Base-by-base conservation (phyloP, 2,797 vertebrate genomes). In the Oreortyx pictus region DNA sequence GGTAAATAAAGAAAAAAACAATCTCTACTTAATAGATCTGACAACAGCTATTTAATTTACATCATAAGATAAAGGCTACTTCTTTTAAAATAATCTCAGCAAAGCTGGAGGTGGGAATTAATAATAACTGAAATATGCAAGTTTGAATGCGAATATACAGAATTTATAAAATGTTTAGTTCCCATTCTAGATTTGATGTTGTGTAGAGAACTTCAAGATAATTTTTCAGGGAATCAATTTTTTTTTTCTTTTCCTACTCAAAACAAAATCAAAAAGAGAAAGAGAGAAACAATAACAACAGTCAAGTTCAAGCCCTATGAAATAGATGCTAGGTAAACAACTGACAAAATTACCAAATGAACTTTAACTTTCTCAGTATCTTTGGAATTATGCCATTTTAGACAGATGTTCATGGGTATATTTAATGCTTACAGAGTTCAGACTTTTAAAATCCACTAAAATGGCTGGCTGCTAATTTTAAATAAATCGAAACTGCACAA, bases 21-120 rank as follows among this genome's bases (percentile, higher is more conserved):
- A 41, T 77, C 50, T 72, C 64, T 90, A 14, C 64, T 87, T 86
- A 94, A 90, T 47, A 90, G 92, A 93, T 44, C 65, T 95, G 95
- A 96, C 84, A 94, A 87, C 76, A 88, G 65, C 66, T 82, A 81
- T 81, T 93, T 93, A 92, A 95, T 95, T 95, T 96, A 80, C 50
- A 74, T 93, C 59, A 81, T 35, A 37, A 96, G 65, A 92, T 93
- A 79, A 94, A 92, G 27, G 50, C 29, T 73, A 47, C 31, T 86
- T 91, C 18, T 88, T 92, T 57, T 24, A 86, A 95, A 92, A 94
- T 56, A 11, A 85, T 57, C 41, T 86, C 70, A 89, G 24, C 12
- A 89, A 71, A 86, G 66, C 35, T 62, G 19, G 88, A 91, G 47
- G 86, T 68, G 9, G 29, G 61, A 93, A 81, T 41, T 90, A 16